Base-by-base conservation (phyloP, 2,113 vertebrate species). In the Paradoxurus hermaphroditus region DNA sequence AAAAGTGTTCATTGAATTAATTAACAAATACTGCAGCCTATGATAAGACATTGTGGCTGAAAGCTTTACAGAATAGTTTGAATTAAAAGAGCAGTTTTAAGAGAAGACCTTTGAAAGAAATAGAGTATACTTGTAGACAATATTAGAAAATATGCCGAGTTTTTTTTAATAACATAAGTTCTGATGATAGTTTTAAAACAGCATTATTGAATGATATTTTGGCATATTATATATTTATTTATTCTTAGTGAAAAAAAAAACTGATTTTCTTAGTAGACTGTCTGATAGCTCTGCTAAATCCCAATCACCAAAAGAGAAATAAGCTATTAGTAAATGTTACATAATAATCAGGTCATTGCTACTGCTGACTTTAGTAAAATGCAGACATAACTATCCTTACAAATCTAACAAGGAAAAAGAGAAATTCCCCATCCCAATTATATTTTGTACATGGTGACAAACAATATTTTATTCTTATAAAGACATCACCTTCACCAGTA, bases 21-120 rank as follows among this genome's bases (percentile, higher is more conserved):
- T 70, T 63, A 67, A 91, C 19, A 86, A 89, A 41, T 36, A 65
- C 6, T 93, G 6, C 4, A 79, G 14, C 5, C 36, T 83, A 39
- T 68, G 31, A 70, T 8, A 93, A 82, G 53, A 95, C 39, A 86
- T 18, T n/a, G 7, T 5, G 13, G 4, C 14, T 94, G 9, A 94
- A 89, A 91, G 4, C 16, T 44, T 94, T 90, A 88, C 36, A 93
- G 53, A 77, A 67, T 81, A 41, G 8, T 85, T 70, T 59, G 44
- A 23, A 83, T 79, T 39, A 78, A 86, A 67, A 62, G 78, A 93
- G 19, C 8, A 94, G 14, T 82, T 94, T 96, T 79, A 93, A 85
- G 34, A 86, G 46, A 85, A 82, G 27, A 68, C 29, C 92, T 91
- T 41, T 25, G 31, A 90, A 96, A 79, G 25, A 92, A 94, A 92